Conservation (phyloP, 2,797 vertebrate species). For the Epinephelus awoara region DNA sequence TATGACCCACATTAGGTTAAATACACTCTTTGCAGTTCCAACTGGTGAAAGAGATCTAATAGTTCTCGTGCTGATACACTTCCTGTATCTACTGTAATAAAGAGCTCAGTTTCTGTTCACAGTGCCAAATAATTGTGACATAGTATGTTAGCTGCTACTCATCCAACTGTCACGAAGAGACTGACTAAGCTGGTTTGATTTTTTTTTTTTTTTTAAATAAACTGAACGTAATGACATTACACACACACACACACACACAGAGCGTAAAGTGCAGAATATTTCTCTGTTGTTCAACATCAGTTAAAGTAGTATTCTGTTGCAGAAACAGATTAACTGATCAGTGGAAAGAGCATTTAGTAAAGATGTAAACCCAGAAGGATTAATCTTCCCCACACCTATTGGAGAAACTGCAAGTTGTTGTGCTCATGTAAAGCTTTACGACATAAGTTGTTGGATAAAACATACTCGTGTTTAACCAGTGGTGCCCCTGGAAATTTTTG, state of each 20-base stretch:
- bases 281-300: background rate
- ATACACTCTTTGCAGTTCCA: background rate
- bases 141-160: background rate
- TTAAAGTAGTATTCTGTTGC: background rate
- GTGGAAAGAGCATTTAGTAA: background rate
- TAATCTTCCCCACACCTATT: background rate
- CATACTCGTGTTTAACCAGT: background rate
- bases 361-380: background rate
- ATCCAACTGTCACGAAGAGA: constrained; percentile 2
- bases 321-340: background rate
- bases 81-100: constrained; percentile 6
- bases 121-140: constrained; percentile 29
- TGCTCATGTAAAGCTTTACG: background rate
- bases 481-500: too few species aligned
- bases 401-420: background rate
- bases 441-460: background rate
- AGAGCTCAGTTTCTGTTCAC: constrained; percentile 38
- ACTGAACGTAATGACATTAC: background rate
- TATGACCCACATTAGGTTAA: constrained; percentile 4
- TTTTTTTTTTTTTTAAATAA: background rate
- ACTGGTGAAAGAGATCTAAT: background rate
- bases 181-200: constrained; percentile 16
- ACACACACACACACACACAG: background rate
- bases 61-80: constrained; percentile 8
- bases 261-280: background rate